Base-by-base conservation (phyloP, 2,888 invertebrate genomes). In the Lacanobia wlatinum region DNA sequence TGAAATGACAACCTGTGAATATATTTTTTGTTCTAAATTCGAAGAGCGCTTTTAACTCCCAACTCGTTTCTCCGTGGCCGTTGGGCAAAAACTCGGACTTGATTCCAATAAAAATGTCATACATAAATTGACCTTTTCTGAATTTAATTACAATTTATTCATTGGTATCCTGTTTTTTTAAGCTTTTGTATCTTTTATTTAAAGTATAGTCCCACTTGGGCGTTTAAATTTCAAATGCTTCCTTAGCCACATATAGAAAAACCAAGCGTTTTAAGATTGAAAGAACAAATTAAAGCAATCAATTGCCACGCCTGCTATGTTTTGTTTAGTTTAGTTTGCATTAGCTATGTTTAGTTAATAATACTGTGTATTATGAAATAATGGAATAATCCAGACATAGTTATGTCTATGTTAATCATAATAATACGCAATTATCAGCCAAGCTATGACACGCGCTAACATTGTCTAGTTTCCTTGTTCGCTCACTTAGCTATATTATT, bases 381-480 rank as follows among this genome's bases (percentile, higher is more conserved):
- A 77, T 80, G 74, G 75, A 83, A 83, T 71, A 61, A 76, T 63
- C 66, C 62, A 68, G 75, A 80, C 70, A 55, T 58, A 61, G 65
- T 72, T 78, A 74, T 70, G 80, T 70, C 73, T 72, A 63, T 63
- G 58, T 23, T 63, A 63, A 74, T 76, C 48, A 73, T 71, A 63
- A 70, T 76, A 73, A 78, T 65, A 60, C 16, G 52, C 43, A 81
- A 73, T 78, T 80, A 80, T 73, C 70, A 73, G 70, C 65, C 58
- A 61, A 56, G 56, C 68, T 21, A 59, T 48, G 52, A 52, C 80
- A 60, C 58, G 72, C 62, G 76, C 34, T 62, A 56, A 18, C 14
- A 40, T 69, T 68, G 63, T 56, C 69, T 73, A 61, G 62, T 71
- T 83, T 73, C 69, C 70, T 73, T 66, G 48, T 60, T 73, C 14